Evolutionary conservation across 2,797 vertebrate species (phyloP).

Genomic region (Oryzias sinensis): DNA sequence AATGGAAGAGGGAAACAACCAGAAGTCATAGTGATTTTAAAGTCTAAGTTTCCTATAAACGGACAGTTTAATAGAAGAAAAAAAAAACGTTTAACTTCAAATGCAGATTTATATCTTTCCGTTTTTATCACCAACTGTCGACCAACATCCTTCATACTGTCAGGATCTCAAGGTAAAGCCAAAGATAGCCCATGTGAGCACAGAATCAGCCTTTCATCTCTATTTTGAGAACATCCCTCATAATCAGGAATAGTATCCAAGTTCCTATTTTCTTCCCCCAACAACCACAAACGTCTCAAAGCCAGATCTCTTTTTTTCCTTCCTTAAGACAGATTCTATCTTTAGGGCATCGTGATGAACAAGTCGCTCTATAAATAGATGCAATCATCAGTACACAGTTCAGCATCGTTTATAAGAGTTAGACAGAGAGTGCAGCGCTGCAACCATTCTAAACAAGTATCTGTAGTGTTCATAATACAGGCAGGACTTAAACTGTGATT

Average conservation of each 20-base stretch:
- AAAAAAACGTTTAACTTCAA: background rate
- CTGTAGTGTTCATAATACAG: background rate
- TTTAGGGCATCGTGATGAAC: conserved; percentile 43
- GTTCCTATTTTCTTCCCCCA: conserved; percentile 61
- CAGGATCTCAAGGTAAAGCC: conserved; percentile 15
- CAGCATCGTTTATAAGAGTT: conserved; percentile 42
- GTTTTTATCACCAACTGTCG: background rate
- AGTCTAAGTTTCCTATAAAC: background rate
- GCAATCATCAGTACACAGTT: conserved; percentile 39
- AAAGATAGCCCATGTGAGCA: conserved; percentile 22
- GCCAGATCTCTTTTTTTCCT: conserved; percentile 50
- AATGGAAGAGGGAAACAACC: background rate
- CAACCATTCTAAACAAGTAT: conserved; percentile 9
- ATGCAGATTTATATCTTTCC: conserved; percentile 6
- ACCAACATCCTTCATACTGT: conserved; percentile 13
- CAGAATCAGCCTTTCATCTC: conserved; percentile 52
- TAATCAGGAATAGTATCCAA: conserved; percentile 56
- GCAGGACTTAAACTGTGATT: too few relatives aligned
- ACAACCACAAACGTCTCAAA: conserved; percentile 49
- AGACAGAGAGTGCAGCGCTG: conserved; percentile 12
- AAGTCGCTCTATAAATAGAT: conserved; percentile 61
- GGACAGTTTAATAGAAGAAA: background rate
- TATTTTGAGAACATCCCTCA: conserved; percentile 45
- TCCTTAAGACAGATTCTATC: conserved; percentile 17
- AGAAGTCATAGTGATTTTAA: conserved; percentile 8